Evolutionary conservation across 2,797 vertebrate species (phyloP), one percentile per base, ranked within the genome.

Genomic region (Gorsachius magnificus): DNA sequence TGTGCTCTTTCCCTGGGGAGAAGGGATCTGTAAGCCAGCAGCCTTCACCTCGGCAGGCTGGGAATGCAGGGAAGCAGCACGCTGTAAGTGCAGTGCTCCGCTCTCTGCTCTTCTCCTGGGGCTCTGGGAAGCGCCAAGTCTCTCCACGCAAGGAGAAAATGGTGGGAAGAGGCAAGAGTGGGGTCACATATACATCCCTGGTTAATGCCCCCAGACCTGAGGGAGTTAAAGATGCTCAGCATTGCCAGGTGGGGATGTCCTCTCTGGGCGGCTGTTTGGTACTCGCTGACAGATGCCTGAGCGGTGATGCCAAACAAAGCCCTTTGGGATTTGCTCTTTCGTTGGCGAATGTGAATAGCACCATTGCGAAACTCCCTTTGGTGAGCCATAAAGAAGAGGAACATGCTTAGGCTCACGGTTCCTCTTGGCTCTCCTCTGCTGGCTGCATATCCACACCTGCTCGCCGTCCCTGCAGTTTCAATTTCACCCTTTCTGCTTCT

Each of bases 371-470:
- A 50, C 41, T 46, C 9, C 56, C 24, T 84, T 41, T 74, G 57
- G 19, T 51, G 68, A 84, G 25, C 21, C 22, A 2, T 36, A 19
- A 82, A 54, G 33, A 78, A 6, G 17, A 31, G 7, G 33, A 78
- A 43, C 14, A 3, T 26, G 21, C 29, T 64, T 31, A 41, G 12
- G 26, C 19, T 92, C 53, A 6, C 1, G 2, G 64, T 41, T 92
- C 29, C 28, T 69, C 43, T 54, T 56, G 74, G 29, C 25, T 94
- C 11, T 50, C 45, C 45, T 76, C 57, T 61, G n/a, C 54, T 45
- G 31, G 14, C n/a, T 77, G 16, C 0, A 0, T 36, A 51, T 36
- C 41, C 21, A 16, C 5, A 1, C 8, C 75, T 2, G 1, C n/a
- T 64, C 0, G 0, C 38, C 7, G 2, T 51, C 51, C 70, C 45